Evolutionary conservation across 2,888 invertebrate species (phyloP), one percentile per base, ranked within the genome.

Genomic region (Crematogaster levior): DNA sequence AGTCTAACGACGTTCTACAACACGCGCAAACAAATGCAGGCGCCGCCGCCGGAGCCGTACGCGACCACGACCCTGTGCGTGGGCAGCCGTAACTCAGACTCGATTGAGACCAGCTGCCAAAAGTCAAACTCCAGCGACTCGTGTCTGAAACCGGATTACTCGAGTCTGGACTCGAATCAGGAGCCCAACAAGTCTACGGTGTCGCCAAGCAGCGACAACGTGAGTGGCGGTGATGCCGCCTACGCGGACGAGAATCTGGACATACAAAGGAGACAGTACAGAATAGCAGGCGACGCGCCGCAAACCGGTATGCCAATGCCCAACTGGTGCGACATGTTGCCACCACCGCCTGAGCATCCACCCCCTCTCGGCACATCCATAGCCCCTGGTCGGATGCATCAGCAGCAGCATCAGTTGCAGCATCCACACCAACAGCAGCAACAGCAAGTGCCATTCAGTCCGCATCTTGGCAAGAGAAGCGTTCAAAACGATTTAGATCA

Each of bases 11-110:
- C 96, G 0, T 96, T 96, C 91, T 96, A 96, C 92, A 95, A 95
- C 86, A 94, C 95, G 0, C 87, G 94, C n/a, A 95, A 95, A 90
- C 95, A 95, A 82, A 95, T 95, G 83, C 92, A 95, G 12, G 95
- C 95, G 85, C 95, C 95, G 15, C 95, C 96, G 3, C 96, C 96
- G 0, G 97, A 97, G 83, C 97, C 97, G 1, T 97, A 97, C 89
- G 97, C 97, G 5, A 97, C 97, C 0, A 97, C 97, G 81, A 97
- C 97, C 0, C 93, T 96, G 1, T 96, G 96, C 85, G 94, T 95
- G 51, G 93, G 94, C 0, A 93, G 92, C 74, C 94, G 94, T 18
- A 94, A 94, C 83, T 94, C 94, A 15, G 94, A 94, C 72, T 94
- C 95, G 12, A 92, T 94, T 89, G 94, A 94, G 74, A 94, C 93